Evolutionary conservation across 2,888 invertebrate species (phyloP).

Genomic region (Leptinotarsa peninsularis): DNA sequence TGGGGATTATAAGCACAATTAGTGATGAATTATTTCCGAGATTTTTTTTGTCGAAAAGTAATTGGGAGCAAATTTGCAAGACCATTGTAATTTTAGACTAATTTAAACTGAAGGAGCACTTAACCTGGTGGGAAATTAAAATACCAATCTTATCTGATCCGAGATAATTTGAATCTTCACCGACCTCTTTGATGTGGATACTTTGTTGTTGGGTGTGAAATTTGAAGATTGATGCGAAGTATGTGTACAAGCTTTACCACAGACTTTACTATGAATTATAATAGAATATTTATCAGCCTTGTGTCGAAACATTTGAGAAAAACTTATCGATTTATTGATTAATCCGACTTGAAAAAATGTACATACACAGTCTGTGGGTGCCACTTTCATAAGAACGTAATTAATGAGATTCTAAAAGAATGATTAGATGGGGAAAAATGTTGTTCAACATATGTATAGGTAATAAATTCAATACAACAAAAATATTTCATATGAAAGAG

Average conservation of each 20-base stretch:
- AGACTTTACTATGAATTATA: no score
- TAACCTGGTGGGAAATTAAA: background rate
- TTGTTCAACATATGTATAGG: no score
- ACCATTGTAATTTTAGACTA: background rate
- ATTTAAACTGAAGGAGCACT: background rate
- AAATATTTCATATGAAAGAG: no score
- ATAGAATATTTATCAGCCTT: no score
- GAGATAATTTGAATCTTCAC: background rate
- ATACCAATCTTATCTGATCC: background rate
- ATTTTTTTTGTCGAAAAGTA: background rate
- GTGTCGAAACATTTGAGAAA: no score
- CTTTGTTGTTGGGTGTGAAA: background rate
- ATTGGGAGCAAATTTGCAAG: background rate
- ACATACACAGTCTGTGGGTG: no score
- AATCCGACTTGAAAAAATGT: no score
- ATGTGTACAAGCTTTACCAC: background rate
- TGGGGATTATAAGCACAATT: background rate
- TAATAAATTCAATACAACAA: no score
- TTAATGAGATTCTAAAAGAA: no score
- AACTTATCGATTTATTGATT: no score
- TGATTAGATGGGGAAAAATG: no score
- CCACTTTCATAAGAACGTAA: no score
- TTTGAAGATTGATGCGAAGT: background rate
- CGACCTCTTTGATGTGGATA: background rate
- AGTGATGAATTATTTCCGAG: background rate